Evolutionary conservation across 2,797 vertebrate species (phyloP), one percentile per base, ranked within the genome.

Genomic region (Sebastes miniatus): DNA sequence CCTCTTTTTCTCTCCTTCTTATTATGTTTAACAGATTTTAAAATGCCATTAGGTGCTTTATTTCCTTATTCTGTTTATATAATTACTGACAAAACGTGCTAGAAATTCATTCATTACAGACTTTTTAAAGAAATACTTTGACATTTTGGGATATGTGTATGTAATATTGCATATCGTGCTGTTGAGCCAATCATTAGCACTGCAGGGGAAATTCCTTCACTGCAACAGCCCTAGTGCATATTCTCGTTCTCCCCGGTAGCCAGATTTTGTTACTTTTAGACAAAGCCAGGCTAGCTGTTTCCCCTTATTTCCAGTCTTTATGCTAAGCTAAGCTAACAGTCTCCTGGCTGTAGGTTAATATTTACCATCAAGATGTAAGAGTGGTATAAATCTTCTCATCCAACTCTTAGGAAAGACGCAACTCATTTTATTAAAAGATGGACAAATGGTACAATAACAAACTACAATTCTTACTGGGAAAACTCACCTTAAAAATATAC

Each of bases 1-100:
- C 50, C n/a, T 61, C 36, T 31, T 39, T 75, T 75, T 68, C 52
- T 78, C 52, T 18, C 12, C 11, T 13, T 11, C n/a, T 50, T 43
- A 52, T 58, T 56, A 39, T 59, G 52, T 78, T 76, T n/a, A 18
- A 69, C 7, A 24, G 27, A 81, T 67, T 69, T 64, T 6, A 69
- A 77, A 73, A 58, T n/a, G 5, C 6, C 11, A 39, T 20, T 20
- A 20, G 5, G 12, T 12, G 5, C 16, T 18, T 3, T 6, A 47
- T 6, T 56, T 59, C 16, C 9, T n/a, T 18, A 56, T 57, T 27
- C 24, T 47, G 25, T 61, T 61, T 4, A 14, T 27, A n/a, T 59
- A 14, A 11, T 54, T 54, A 54, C 18, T 54, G 9, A 54, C 20
- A 54, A 54, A n/a, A 54, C 20, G 4, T 11, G 50, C 50, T 1